phyloP scores from a whole-genome alignment of 2,888 invertebrate species.

The Eupithecia subfuscata region DNA sequence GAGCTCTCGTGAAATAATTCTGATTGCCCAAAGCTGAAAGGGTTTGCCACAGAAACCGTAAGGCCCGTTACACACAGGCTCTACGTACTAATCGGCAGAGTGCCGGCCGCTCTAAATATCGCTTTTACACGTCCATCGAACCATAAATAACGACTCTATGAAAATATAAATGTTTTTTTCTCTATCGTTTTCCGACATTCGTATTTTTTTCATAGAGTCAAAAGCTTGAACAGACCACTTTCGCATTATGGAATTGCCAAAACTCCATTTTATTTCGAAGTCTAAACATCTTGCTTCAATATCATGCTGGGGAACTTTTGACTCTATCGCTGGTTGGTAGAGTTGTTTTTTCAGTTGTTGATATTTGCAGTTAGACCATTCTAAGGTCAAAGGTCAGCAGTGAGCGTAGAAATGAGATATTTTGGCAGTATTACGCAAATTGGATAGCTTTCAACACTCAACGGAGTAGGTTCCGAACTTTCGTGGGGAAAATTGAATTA shows the following conservation, averaged over 20 bases:
- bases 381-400: constrained; percentile 57
- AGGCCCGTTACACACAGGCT: constrained; percentile 61
- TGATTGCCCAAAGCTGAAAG: constrained; percentile 79
- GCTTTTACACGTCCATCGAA: constrained; percentile 80
- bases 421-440: constrained; percentile 85
- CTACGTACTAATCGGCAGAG: constrained; percentile 81
- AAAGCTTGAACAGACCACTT: constrained; percentile 85
- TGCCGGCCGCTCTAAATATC: constrained; percentile 80
- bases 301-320: constrained; percentile 41
- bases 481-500: constrained; percentile 83
- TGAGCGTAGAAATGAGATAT: constrained; percentile 84
- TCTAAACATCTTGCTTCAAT: constrained; percentile 55
- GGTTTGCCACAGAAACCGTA: constrained; percentile 67
- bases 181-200: constrained; percentile 81
- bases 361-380: constrained; percentile 52
- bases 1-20: constrained; percentile 74
- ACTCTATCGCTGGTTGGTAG: constrained; percentile 44
- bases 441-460: constrained; percentile 85
- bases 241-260: constrained; percentile 85
- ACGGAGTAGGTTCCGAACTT: constrained; percentile 83
- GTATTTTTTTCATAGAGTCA: constrained; percentile 83
- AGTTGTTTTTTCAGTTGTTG: constrained; percentile 45
- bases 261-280: constrained; percentile 72
- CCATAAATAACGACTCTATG: constrained; percentile 83
- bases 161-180: constrained; percentile 83